Percentiles rank a stretch among this genome's conserved stretches.
phyloP scores from a whole-genome alignment of 1,140 invertebrate genomes.

The Cotesia typhae region DNA sequence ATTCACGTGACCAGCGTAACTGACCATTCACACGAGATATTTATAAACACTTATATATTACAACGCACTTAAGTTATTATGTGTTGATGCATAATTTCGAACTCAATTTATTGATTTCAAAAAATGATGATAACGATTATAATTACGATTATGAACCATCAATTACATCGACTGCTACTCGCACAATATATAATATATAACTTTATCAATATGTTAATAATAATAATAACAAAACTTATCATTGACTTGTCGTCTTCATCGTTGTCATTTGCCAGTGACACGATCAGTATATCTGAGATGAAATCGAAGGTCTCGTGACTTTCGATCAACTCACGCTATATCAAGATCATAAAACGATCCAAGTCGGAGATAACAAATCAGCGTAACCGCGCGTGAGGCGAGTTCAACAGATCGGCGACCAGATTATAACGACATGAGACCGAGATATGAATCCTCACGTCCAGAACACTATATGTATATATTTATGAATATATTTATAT shows the following conservation, averaged over 20 bases:
- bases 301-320: neutral
- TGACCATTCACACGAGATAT: conserved; percentile 27
- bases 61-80: neutral
- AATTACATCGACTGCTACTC: no score
- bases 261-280: conserved; percentile 22
- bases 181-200: neutral
- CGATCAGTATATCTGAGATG: conserved; percentile 8
- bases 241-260: conserved; percentile 8
- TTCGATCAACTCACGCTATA: conserved; percentile 14
- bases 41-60: neutral
- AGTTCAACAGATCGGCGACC: conserved; percentile 9
- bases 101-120: no score
- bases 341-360: conserved; percentile 32
- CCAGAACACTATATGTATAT: conserved; percentile 10
- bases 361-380: conserved; percentile 30
- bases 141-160: neutral
- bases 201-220: neutral
- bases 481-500: neutral
- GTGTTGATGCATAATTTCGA: neutral
- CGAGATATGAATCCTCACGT: conserved; percentile 21
- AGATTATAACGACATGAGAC: conserved; percentile 22
- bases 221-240: conserved; percentile 6
- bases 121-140: neutral
- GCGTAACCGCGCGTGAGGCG: conserved; percentile 36
- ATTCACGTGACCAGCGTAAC: conserved; percentile 36